Evolutionary conservation across 2,113 vertebrate genomes (phyloP).

Genomic region (Isichthys henryi): DNA sequence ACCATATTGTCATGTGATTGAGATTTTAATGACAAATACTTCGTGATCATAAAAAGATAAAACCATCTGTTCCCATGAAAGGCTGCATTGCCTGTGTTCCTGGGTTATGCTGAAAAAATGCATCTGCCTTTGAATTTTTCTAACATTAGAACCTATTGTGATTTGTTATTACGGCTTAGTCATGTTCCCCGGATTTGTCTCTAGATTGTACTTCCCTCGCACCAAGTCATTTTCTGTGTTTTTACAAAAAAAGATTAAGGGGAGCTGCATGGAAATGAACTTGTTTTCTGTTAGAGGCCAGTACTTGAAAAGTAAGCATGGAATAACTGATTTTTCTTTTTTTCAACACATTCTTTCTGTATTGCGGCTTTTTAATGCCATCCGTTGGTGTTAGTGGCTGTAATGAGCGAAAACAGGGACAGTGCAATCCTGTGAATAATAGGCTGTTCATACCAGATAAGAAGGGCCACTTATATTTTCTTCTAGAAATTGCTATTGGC

Average conservation of each 20-base stretch:
- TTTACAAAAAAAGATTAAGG: not conserved
- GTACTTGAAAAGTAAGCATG: not conserved
- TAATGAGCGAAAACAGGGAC: not conserved
- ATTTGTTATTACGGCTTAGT: not conserved
- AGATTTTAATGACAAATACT: not conserved
- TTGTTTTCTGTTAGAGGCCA: not conserved
- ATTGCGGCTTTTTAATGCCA: not conserved
- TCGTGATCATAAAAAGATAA: not conserved
- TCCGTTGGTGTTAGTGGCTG: not conserved
- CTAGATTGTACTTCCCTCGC: not conserved
- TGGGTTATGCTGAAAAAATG: not conserved
- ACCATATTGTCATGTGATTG: not conserved
- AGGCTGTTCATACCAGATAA: not conserved
- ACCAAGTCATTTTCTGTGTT: not conserved
- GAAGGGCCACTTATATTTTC: not conserved
- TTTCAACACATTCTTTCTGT: not conserved
- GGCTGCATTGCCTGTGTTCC: not conserved
- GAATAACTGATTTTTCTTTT: not conserved
- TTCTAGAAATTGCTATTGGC: not conserved
- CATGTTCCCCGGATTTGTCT: not conserved
- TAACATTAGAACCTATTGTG: not conserved
- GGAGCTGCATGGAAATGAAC: not conserved
- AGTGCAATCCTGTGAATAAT: not conserved
- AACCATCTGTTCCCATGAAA: not conserved
- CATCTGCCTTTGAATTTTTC: not conserved